Evolutionary conservation across 1,140 invertebrate genomes (phyloP).

Genomic region (Pantala flavescens): DNA sequence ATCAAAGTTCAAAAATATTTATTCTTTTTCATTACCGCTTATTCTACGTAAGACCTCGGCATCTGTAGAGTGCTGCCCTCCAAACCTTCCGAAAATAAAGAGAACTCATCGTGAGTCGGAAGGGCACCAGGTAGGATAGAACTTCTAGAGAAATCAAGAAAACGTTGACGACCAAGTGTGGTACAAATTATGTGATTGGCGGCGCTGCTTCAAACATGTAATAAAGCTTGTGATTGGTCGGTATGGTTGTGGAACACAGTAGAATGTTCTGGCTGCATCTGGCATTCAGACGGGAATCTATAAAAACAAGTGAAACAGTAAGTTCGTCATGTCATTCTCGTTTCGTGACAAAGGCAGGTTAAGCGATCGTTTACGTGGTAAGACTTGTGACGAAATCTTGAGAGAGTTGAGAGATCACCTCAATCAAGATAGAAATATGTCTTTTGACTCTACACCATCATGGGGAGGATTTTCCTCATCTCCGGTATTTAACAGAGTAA

Average conservation of each 20-base stretch:
- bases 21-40: too few species aligned
- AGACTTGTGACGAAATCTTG: slow-evolving; percentile 35
- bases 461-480: slow-evolving; percentile 23
- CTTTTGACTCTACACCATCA: slow-evolving; percentile 30
- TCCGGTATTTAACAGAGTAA: slow-evolving; percentile 31
- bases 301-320: not conserved
- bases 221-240: not conserved
- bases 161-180: too few species aligned
- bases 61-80: too few species aligned
- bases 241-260: not conserved
- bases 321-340: slow-evolving; percentile 33
- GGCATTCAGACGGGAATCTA: slow-evolving; percentile 4
- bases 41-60: too few species aligned
- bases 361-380: slow-evolving; percentile 33
- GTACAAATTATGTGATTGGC: not conserved
- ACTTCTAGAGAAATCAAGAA: too few species aligned
- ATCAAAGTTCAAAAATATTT: too few species aligned
- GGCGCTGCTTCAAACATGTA: not conserved
- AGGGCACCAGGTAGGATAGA: too few species aligned
- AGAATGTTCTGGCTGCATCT: not conserved
- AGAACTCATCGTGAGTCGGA: too few species aligned
- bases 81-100: too few species aligned
- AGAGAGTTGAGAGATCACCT: slow-evolving; percentile 36
- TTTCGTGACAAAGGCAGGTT: slow-evolving; percentile 37
- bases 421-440: slow-evolving; percentile 33